Percentiles rank a stretch among this genome's conserved stretches.
Evolutionary conservation across 2,797 vertebrate species (phyloP).

Genomic region (Mionectes olivaceus): DNA sequence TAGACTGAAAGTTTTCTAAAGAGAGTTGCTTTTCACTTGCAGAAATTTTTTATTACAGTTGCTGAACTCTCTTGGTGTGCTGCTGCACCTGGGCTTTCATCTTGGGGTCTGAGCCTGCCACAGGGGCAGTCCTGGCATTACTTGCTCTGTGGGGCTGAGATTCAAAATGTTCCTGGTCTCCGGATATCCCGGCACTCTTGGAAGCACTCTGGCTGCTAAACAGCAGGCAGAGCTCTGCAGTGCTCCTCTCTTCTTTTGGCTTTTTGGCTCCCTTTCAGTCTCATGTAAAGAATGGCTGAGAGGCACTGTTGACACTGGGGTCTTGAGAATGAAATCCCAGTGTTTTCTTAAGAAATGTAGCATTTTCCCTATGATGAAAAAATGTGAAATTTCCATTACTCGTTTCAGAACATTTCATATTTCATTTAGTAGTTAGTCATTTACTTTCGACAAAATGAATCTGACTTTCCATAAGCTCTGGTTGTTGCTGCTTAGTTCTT

Average conservation of each 20-base stretch:
- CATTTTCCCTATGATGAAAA: not conserved
- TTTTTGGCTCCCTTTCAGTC: not conserved
- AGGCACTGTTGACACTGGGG: not conserved
- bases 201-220: not conserved
- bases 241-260: accelerated
- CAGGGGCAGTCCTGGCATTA: not conserved
- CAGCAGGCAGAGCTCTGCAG: not conserved
- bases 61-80: not conserved
- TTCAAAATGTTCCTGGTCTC: not conserved
- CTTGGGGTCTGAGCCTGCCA: not conserved
- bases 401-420: not conserved
- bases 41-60: not conserved
- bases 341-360: not conserved
- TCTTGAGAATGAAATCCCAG: not conserved
- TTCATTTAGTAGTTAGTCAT: not conserved
- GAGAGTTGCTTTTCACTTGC: not conserved
- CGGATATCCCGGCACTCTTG: not conserved
- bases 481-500: not conserved
- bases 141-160: not conserved
- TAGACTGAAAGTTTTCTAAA: not conserved
- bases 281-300: not conserved
- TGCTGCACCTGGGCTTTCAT: not conserved
- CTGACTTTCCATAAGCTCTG: not conserved
- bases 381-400: not conserved
- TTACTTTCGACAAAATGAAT: not conserved